Evolutionary conservation across 2,797 vertebrate genomes (phyloP).

Genomic region (Eulemur mongoz): DNA sequence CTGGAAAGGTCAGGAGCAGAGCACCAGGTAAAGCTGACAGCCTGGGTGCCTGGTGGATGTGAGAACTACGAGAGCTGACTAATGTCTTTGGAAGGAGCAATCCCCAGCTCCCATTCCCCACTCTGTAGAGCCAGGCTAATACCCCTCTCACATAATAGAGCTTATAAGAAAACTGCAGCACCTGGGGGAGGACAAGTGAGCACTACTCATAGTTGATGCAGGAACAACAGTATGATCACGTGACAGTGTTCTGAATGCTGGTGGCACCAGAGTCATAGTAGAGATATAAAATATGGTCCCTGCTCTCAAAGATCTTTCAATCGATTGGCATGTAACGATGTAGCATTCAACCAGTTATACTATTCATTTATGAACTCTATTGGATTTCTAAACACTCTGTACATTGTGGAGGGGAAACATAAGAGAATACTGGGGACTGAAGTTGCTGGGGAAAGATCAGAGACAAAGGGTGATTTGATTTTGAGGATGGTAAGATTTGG

Average conservation of each 20-base stretch:
- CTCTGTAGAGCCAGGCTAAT: neutral
- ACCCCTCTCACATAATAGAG: neutral
- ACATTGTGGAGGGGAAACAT: neutral
- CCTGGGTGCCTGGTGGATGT: fast-evolving
- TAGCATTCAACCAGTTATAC: neutral
- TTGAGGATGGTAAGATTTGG: neutral
- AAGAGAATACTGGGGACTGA: neutral
- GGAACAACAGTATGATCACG: neutral
- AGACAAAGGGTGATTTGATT: neutral
- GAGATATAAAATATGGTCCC: neutral
- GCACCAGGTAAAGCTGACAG: neutral
- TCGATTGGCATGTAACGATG: neutral
- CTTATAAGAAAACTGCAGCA: neutral
- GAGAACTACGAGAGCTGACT: neutral
- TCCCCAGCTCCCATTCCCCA: too few species aligned
- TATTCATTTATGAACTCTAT: neutral
- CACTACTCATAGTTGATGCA: neutral
- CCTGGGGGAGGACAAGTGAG: neutral
- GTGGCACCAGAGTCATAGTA: neutral
- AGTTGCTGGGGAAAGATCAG: neutral
- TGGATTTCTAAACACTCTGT: neutral
- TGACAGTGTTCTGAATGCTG: neutral
- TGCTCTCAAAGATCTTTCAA: neutral
- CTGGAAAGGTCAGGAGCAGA: neutral
- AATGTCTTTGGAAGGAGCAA: neutral